Percentiles rank a stretch among this genome's conserved stretches.
phyloP scores from a whole-genome alignment of 2,113 vertebrate genomes.

The Gymnocephalus cernua region DNA sequence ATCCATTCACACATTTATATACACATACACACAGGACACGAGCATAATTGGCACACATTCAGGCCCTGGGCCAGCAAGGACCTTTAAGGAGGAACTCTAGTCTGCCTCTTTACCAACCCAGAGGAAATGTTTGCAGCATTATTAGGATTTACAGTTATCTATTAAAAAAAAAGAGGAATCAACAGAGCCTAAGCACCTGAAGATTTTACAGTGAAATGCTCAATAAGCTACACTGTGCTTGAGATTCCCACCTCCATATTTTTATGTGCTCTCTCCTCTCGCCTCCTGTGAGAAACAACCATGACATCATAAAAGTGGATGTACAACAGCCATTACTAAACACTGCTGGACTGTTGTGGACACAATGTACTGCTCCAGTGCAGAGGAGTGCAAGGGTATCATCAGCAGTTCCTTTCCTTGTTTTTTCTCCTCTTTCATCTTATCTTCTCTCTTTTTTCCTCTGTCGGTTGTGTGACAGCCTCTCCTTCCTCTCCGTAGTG shows the following conservation, averaged over 20 bases:
- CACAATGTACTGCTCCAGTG: conserved; percentile 9
- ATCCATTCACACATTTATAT: conserved; percentile 48
- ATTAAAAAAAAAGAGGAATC: conserved; percentile 46
- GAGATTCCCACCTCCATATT: conserved; percentile 17
- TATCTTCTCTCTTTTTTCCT: conserved; percentile 35
- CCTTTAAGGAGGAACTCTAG: conserved; percentile 28
- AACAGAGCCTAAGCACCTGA: conserved; percentile 41
- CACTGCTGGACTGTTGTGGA: conserved; percentile 36
- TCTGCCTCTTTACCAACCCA: conserved; percentile 34
- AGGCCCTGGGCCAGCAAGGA: conserved; percentile 58
- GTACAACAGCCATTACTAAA: conserved; percentile 26
- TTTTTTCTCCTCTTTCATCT: conserved; percentile 45
- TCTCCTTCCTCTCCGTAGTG: conserved; percentile 31
- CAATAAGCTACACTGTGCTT: conserved; percentile 51
- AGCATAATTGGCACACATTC: conserved; percentile 35
- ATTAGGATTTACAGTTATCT: conserved; percentile 60
- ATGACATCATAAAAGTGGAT: conserved; percentile 37
- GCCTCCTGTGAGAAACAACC: conserved; percentile 35
- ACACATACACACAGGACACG: conserved; percentile 30
- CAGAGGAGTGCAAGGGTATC: conserved; percentile 30
- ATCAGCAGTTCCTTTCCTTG: conserved; percentile 33
- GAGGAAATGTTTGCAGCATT: conserved; percentile 73
- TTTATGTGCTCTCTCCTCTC: conserved; percentile 41
- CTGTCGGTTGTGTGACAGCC: conserved; percentile 34
- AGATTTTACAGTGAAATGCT: conserved; percentile 63